Base-by-base conservation (phyloP, 2,113 vertebrate species). In the Ariopsis seemanni region DNA sequence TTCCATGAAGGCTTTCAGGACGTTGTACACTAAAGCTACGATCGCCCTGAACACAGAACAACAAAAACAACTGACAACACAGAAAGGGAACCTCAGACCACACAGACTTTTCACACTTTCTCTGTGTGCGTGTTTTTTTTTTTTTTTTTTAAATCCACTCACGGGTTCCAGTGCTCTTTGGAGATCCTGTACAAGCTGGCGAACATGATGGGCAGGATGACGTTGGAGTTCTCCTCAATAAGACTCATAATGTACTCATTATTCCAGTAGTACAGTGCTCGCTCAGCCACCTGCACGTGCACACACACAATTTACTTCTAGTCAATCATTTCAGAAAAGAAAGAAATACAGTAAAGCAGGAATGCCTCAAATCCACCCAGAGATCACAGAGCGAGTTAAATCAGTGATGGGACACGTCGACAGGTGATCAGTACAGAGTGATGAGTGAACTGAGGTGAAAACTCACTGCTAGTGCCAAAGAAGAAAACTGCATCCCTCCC, bases 111-210 rank as follows among this genome's bases (percentile, higher is more conserved):
- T 22, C 12, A 6, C 15, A 48, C 55, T 10, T n/a, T 17, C 62
- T 42, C 20, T 62, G 62, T 78, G 57, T 77, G 85, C 55, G 52
- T 48, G 65, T 65, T 67, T 55, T 42, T 72, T 83, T 80, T 27
- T 42, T 17, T 30, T 30, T 58, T 1, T 17, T 42, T 42, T 42
- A 42, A 42, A 42, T 58, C 25, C 6, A 95, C 98, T 96, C 94
- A 99, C 98, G 97, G 98, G 95, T 99, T 99, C 98, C 98, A 99
- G 94, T 99, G 98, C 69, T 99, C 98, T 97, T 99, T 99, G 92
- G 98, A 99, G 96, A 99, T 99, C 95, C 98, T 97, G 94, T 99
- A 99, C 86, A 99, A 96, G 94, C 98, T 99, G 95, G 98, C 94
- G 91, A 99, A 99, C 98, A 99, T 99, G 94, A 99, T 99, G 95